Percentiles rank a stretch among this genome's conserved stretches.
phyloP scores from a whole-genome alignment of 2,888 invertebrate genomes.

The Ypsolopha scabrella region DNA sequence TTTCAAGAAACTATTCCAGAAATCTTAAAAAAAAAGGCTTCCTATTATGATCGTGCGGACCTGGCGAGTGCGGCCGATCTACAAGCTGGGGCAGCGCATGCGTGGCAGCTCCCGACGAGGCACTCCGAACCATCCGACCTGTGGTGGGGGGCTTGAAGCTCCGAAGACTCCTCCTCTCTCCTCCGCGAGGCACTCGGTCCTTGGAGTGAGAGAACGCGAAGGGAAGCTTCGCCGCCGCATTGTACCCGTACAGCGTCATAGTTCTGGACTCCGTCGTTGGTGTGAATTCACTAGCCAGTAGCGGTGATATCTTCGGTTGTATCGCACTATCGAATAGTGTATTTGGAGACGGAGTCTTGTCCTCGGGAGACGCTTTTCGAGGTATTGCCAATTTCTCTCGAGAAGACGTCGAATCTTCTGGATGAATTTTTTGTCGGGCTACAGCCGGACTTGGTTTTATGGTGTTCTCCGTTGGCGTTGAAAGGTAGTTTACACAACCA shows the following conservation, averaged over 20 bases:
- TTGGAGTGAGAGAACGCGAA: slow-evolving; percentile 59
- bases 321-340: slow-evolving; percentile 29
- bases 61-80: slow-evolving; percentile 48
- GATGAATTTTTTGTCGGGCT: slow-evolving; percentile 52
- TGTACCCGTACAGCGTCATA: slow-evolving; percentile 65
- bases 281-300: slow-evolving; percentile 44
- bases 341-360: slow-evolving; percentile 46
- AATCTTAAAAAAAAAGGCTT: slow-evolving; percentile 13
- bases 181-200: slow-evolving; percentile 21
- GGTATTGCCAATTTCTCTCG: slow-evolving; percentile 40
- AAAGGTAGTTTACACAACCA: slow-evolving; percentile 64
- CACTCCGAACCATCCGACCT: slow-evolving; percentile 68
- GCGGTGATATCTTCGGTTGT: slow-evolving; percentile 60
- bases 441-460: slow-evolving; percentile 26
- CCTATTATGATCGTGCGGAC: slow-evolving; percentile 32
- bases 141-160: slow-evolving; percentile 31
- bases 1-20: no score
- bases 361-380: slow-evolving; percentile 45
- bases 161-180: slow-evolving; percentile 36
- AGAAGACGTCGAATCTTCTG: slow-evolving; percentile 47
- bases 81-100: slow-evolving; percentile 48
- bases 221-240: slow-evolving; percentile 60
- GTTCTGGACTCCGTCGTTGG: slow-evolving; percentile 50
- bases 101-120: slow-evolving; percentile 59
- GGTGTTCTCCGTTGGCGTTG: slow-evolving; percentile 37